Base-by-base conservation (phyloP, 2,113 vertebrate genomes). In the Marmota monax region DNA sequence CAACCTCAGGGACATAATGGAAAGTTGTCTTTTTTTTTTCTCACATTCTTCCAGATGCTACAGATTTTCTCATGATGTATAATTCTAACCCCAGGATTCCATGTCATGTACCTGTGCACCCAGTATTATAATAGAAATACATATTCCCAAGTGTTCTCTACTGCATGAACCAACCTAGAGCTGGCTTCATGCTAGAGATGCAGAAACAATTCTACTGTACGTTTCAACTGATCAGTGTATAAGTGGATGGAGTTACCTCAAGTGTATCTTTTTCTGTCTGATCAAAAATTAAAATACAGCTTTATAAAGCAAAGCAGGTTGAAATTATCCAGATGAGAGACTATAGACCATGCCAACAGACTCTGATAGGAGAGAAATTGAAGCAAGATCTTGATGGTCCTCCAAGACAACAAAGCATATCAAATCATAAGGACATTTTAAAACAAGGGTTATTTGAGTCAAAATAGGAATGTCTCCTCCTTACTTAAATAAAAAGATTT, bases 251-350 rank as follows among this genome's bases (percentile, higher is more conserved):
- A 82, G 23, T 56, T 84, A 89, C 5, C 69, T 80, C n/a, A 94
- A 77, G 22, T 48, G 13, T 58, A 82, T 53, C 70, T 79, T 85
- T 79, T 85, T 70, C 65, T 56, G 23, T 76, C 23, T 45, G 63
- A 83, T 69, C 42, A 69, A 90, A 96, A 95, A 39, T 84, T 84
- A 83, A 84, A 84, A 91, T 84, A 88, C 13, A 7, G 32, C 0
- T 7, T 74, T 42, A 32, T 74, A 78, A 58, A 89, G 39, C 2
- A 89, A 34, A 87, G 39, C 51, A 53, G 7, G 22, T 82, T 73
- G 63, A 87, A 48, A 78, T 23, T 48, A 84, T 61, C 27, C 29
- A 78, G 29, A 25, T 78, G 79, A 74, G 27, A 76, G 63, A 58
- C 48, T 56, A 42, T 7, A 74, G 51, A 37, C n/a, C 27, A 72